Evolutionary conservation across 2,113 vertebrate genomes (phyloP), one percentile per base, ranked within the genome.

Genomic region (Puma concolor): DNA sequence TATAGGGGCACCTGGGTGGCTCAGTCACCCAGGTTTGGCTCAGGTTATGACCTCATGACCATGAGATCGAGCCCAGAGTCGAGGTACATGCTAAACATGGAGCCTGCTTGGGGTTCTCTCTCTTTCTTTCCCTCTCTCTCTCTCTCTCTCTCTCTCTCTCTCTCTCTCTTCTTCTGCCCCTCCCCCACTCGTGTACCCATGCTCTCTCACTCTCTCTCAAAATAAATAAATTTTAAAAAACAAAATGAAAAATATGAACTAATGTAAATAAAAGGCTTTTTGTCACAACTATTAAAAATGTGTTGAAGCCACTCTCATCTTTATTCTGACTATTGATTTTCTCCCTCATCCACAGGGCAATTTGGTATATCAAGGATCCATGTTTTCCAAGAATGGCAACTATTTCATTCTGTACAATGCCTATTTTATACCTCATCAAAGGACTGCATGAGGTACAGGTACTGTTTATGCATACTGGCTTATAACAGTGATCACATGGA

Each of bases 401-500:
- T 90, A 95, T 89, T 96, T 97, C 66, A 57, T 93, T 97, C 88
- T 0, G 1, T 48, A 95, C 12, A 15, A 27, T 10, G 66, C 86
- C 63, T 82, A 52, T 87, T 95, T 94, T 36, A 12, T 91, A 50
- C 27, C 48, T 54, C 54, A 14, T 33, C 36, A 17, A 36, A 63
- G 3, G 38, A 94, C 64, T 54, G 33, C 2, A n/a, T 82, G 77
- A 87, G 1, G 3, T 12, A 19, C 13, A 57, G 74, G 23, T 41
- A 95, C 48, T 92, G 19, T 44, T 92, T 96, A 82, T 48, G 29
- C 54, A 31, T 14, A 57, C 74, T 60, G 13, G 3, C 5, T 97
- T 91, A 96, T 96, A 98, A 95, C 50, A 84, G n/a, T 52, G 97
- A n/a, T 63, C 91, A 92, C 3, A 63, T n/a, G 25, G 14, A 88